A percentile compares a stretch with the other conserved stretches of the same genome.
Conservation (phyloP, 1,140 invertebrate genomes). For the Tetramorium parvispinum region DNA sequence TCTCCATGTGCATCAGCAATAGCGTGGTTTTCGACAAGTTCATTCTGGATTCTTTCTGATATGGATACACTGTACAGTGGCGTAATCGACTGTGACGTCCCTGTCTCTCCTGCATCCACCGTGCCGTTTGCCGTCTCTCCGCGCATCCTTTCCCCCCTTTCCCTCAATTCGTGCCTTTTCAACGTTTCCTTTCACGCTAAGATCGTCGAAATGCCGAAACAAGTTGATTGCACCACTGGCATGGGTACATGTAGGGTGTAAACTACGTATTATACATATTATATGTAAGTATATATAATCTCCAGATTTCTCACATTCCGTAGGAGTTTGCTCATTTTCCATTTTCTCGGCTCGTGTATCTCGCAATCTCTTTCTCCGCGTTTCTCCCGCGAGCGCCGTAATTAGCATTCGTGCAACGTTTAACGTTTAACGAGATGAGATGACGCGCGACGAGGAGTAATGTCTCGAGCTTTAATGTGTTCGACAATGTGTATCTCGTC, state of each 20-base stretch:
- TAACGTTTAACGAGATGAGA: neutral
- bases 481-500: constrained; percentile 33
- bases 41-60: neutral
- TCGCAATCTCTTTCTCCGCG: constrained; percentile 30
- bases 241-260: constrained; percentile 4
- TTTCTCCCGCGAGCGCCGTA: constrained; percentile 19
- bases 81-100: neutral
- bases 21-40: neutral
- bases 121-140: no score
- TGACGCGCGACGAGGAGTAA: neutral
- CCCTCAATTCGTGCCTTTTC: neutral
- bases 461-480: constrained; percentile 45
- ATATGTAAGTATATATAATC: constrained; percentile 42
- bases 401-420: neutral
- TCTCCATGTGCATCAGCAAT: neutral
- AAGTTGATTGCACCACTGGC: constrained; percentile 8
- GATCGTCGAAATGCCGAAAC: no score
- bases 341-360: constrained; percentile 23
- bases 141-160: no score
- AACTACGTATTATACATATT: constrained; percentile 30
- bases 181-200: neutral
- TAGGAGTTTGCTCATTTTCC: constrained; percentile 38
- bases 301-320: constrained; percentile 66
- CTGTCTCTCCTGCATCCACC: no score
- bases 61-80: neutral